Conservation (phyloP, 2,888 invertebrate species). For the Pogonocherus hispidulus region DNA sequence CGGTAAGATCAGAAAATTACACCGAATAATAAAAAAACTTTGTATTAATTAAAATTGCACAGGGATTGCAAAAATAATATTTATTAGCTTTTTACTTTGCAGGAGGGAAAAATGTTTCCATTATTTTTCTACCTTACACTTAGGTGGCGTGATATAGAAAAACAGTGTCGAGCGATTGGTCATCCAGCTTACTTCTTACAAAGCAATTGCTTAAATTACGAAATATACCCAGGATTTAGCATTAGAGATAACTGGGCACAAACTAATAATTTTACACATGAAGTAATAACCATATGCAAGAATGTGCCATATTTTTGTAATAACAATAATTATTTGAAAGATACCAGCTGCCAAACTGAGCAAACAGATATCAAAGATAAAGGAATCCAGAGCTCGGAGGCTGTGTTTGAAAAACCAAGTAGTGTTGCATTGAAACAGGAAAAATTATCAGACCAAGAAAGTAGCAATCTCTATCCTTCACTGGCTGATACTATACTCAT, state of each 20-base stretch:
- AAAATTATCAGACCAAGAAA: background rate
- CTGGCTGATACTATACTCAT: background rate
- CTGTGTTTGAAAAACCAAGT: background rate
- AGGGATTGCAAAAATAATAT: too few species aligned
- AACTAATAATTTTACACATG: conserved; percentile 26
- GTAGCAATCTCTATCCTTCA: background rate
- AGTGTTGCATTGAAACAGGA: background rate
- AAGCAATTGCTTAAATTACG: conserved; percentile 9
- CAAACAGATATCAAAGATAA: background rate
- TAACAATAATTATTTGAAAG: conserved; percentile 37
- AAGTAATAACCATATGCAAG: conserved; percentile 28
- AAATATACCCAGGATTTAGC: background rate
- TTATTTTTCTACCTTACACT: conserved; percentile 47
- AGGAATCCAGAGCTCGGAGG: background rate
- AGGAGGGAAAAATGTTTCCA: conserved; percentile 41
- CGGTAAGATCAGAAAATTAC: too few species aligned
- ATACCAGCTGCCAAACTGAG: conserved; percentile 47
- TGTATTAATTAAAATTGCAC: too few species aligned
- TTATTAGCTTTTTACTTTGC: too few species aligned
- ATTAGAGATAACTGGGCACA: conserved; percentile 29
- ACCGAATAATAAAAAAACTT: too few species aligned
- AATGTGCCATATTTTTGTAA: conserved; percentile 34
- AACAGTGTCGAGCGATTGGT: conserved; percentile 36
- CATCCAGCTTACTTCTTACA: conserved; percentile 29
- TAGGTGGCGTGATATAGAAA: conserved; percentile 46